Percentiles rank a stretch among this genome's conserved stretches.
phyloP scores from a whole-genome alignment of 2,113 vertebrate genomes.

The Coregonus clupeaformis region DNA sequence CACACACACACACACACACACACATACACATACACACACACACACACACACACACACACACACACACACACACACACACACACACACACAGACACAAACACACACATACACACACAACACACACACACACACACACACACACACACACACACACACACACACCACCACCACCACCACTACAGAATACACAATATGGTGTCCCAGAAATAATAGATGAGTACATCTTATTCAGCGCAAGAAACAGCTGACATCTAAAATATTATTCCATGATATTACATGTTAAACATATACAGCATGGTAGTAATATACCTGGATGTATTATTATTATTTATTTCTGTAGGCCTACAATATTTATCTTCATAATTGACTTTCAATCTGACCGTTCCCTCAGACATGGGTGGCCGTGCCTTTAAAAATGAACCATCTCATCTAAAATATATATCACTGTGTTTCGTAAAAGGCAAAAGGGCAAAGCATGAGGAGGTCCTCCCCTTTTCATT shows the following conservation, averaged over 20 bases:
- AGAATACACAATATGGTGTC: neutral
- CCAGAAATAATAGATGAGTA: neutral
- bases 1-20: neutral
- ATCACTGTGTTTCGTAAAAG: conserved; percentile 14
- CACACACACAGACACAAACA: too few relatives aligned
- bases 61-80: neutral
- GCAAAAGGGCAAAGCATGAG: conserved; percentile 18
- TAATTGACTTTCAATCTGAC: conserved; percentile 13
- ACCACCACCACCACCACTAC: neutral
- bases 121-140: neutral
- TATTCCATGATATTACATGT: neutral
- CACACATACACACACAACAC: neutral
- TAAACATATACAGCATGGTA: neutral
- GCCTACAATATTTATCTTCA: conserved; percentile 1
- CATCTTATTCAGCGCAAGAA: neutral
- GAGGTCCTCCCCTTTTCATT: conserved; percentile 12
- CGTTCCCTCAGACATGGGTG: neutral
- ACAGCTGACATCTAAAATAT: neutral
- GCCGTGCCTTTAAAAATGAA: neutral
- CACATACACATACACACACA: neutral
- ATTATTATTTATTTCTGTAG: too few relatives aligned
- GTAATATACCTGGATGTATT: neutral
- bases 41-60: neutral
- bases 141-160: neutral
- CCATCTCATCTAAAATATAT: neutral